A percentile compares a stretch with the other conserved stretches of the same genome.
Evolutionary conservation across 2,888 invertebrate species (phyloP).

Genomic region (Coremacera marginata): DNA sequence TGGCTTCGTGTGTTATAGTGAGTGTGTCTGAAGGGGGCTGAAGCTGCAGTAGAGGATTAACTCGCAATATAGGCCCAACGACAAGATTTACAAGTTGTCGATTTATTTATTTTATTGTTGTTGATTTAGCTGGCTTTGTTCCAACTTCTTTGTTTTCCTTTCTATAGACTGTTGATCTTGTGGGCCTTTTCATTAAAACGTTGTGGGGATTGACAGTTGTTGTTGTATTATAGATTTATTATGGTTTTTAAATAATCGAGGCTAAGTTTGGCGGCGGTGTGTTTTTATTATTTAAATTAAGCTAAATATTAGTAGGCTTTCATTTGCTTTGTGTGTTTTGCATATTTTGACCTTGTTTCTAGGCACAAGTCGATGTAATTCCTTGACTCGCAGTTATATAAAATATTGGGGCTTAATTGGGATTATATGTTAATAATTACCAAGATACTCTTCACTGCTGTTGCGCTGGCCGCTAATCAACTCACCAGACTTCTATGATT

Average conservation of each 20-base stretch:
- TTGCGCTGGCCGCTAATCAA: no score
- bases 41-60: neutral
- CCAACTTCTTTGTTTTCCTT: neutral
- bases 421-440: no score
- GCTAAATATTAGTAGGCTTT: no score
- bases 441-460: no score
- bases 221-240: slow-evolving; percentile 25
- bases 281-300: no score
- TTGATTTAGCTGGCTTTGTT: neutral
- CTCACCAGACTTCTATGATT: no score
- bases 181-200: neutral
- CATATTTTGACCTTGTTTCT: no score
- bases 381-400: no score
- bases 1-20: neutral
- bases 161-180: neutral
- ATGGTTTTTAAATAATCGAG: neutral
- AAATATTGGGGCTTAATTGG: no score
- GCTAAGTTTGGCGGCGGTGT: neutral
- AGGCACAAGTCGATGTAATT: no score
- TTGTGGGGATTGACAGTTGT: neutral
- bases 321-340: no score
- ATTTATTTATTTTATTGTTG: slow-evolving; percentile 25
- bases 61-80: neutral
- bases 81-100: slow-evolving; percentile 19
- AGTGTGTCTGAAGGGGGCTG: neutral